Percentiles rank a stretch among this genome's conserved stretches.
Evolutionary conservation across 2,888 invertebrate genomes (phyloP).

Genomic region (Tipula helvola): DNA sequence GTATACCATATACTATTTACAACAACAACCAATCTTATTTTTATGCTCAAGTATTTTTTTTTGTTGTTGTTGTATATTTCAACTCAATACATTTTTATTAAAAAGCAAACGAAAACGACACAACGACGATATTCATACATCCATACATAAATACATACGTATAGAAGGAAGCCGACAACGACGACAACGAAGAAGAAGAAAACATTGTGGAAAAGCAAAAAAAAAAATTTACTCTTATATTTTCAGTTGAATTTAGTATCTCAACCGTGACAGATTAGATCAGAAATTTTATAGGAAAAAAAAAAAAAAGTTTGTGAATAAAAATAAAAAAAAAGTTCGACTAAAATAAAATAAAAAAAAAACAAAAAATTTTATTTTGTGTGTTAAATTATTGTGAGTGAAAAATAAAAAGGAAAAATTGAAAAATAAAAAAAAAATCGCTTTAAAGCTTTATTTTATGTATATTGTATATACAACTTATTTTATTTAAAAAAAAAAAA

Average conservation of each 20-base stretch:
- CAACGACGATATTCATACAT: background rate
- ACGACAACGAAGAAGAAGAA: background rate
- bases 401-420: background rate
- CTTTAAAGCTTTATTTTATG: background rate
- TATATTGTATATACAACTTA: background rate
- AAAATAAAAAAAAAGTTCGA: background rate
- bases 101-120: conserved; percentile 1
- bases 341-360: background rate
- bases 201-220: background rate
- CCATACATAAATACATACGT: background rate
- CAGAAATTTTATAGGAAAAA: background rate
- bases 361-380: background rate
- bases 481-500: background rate
- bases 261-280: conserved; percentile 7
- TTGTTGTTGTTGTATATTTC: background rate
- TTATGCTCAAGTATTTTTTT: background rate
- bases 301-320: background rate
- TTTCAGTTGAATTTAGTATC: conserved; percentile 4
- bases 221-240: conserved; percentile 4
- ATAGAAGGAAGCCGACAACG: background rate
- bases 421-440: background rate
- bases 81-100: background rate
- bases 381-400: background rate
- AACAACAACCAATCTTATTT: background rate
- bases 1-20: background rate